These are phyloP conservation scores for Silurus asotus DNA, from an alignment of 2,113 vertebrate genomes.

Conservation along the genomic window DNA sequence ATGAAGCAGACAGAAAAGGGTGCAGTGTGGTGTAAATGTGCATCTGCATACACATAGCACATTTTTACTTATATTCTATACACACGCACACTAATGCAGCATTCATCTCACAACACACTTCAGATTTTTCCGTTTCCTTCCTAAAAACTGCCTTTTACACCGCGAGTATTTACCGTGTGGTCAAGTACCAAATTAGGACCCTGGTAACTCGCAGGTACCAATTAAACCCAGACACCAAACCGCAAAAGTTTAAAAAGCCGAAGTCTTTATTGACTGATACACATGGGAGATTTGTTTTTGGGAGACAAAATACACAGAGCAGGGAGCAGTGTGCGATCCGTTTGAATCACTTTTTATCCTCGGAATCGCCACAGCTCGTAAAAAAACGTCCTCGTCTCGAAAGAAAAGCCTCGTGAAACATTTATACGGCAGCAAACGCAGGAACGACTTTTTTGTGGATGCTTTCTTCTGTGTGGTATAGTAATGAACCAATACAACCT, in stretches of 20 bases:
- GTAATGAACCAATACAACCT: constrained; percentile 23
- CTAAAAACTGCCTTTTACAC: constrained; percentile 56
- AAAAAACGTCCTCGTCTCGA: constrained; percentile 39
- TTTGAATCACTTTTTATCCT: constrained; percentile 53
- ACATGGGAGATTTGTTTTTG: constrained; percentile 1
- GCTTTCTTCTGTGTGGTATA: constrained; percentile 3
- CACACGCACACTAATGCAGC: constrained; percentile 1
- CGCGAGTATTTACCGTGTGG: constrained; percentile 50
- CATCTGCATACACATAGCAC: background rate
- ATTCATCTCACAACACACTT: background rate
- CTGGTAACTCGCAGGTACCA: constrained; percentile 30
- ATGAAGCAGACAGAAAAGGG: background rate
- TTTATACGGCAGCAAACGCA: constrained; percentile 50
- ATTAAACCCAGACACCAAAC: constrained; percentile 49
- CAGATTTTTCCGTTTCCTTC: constrained; percentile 35
- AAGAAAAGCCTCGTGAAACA: constrained; percentile 53
- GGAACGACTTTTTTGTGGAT: constrained; percentile 18
- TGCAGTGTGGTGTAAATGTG: constrained; percentile 3
- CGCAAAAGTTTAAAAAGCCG: constrained; percentile 6
- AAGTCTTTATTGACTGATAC: constrained; percentile 10
- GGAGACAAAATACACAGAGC: background rate
- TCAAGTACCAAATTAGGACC: constrained; percentile 54
- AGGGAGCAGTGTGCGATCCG: constrained; percentile 5
- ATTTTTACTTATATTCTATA: background rate
- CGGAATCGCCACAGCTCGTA: constrained; percentile 38